These are phyloP conservation scores for Ctenomys sociabilis DNA, from an alignment of 2,113 vertebrate genomes.

Conservation along the genomic window DNA sequence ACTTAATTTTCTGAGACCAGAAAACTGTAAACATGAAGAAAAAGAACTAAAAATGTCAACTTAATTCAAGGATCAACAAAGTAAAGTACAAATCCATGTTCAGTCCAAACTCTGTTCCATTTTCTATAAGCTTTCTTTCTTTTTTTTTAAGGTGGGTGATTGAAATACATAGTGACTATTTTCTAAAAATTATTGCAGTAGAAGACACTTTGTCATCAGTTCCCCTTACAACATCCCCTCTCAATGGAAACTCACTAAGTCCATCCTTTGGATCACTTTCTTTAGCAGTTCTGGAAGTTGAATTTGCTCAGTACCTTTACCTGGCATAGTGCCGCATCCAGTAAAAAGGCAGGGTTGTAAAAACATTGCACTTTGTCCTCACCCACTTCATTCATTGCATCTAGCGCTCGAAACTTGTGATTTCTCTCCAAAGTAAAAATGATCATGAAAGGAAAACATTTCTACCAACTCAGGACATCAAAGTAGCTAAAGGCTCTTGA, in stretches of 20 bases:
- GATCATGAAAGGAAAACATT: background rate
- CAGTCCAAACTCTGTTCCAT: background rate
- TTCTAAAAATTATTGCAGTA: background rate
- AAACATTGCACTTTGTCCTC: background rate
- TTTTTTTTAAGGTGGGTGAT: background rate
- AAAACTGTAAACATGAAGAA: background rate
- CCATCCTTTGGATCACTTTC: background rate
- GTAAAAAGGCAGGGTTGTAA: background rate
- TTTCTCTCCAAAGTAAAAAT: background rate
- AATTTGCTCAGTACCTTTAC: background rate
- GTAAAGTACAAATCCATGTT: background rate
- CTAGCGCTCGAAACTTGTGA: background rate
- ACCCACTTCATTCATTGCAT: background rate
- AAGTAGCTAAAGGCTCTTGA: background rate
- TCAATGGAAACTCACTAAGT: background rate
- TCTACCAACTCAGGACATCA: background rate
- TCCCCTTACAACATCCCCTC: background rate
- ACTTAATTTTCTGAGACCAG: background rate
- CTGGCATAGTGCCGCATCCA: background rate
- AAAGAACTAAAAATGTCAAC: background rate
- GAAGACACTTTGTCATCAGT: background rate
- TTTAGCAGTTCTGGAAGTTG: background rate
- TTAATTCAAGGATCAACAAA: background rate
- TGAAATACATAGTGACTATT: background rate
- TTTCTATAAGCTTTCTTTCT: background rate